Evolutionary conservation across 2,113 vertebrate species (phyloP).

Genomic region (Phylloscopus trochilus): DNA sequence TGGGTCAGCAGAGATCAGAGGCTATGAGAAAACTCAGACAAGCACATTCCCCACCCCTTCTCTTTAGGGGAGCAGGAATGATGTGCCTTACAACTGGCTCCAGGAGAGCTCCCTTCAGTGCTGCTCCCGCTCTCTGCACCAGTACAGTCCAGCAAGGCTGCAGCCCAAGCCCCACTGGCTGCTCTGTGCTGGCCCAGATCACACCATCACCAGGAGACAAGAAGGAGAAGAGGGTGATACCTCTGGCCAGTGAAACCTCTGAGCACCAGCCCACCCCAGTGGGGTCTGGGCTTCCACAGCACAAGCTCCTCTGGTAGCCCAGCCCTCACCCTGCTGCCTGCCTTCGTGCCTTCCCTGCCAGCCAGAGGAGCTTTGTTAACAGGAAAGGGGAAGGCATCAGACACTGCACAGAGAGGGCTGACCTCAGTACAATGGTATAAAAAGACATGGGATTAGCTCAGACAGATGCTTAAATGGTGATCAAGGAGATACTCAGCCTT

Average conservation of each 20-base stretch:
- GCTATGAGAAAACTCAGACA: constrained; percentile 45
- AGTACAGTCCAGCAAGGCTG: fast-evolving
- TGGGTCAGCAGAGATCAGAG: constrained; percentile 61
- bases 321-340: background rate
- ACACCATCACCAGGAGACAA: background rate
- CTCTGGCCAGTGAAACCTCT: background rate
- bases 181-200: background rate
- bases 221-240: background rate
- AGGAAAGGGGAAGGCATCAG: background rate
- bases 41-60: background rate
- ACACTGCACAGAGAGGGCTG: background rate
- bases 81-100: background rate
- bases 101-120: background rate
- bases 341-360: background rate
- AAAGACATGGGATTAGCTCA: background rate
- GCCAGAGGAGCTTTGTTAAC: background rate
- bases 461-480: background rate
- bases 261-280: background rate
- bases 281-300: background rate
- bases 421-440: background rate
- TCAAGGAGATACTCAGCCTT: background rate
- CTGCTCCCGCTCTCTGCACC: background rate
- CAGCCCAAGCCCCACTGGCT: background rate
- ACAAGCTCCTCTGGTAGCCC: background rate
- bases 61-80: background rate